Conservation (phyloP, 92 coral and sea anemone species). For the Heliopora coerulea region DNA sequence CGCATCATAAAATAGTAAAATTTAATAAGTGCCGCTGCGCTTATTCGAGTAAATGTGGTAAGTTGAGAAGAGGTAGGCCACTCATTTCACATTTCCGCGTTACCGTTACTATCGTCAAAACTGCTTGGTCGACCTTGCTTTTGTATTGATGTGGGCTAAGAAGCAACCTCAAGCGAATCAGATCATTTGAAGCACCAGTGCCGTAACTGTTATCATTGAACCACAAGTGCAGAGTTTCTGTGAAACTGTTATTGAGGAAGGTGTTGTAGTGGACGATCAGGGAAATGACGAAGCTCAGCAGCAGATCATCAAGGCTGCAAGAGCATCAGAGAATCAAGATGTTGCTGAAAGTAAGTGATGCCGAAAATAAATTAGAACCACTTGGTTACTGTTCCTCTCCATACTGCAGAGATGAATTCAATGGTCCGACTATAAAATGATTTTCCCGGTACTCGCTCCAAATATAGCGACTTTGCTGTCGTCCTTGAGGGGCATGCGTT, state of each 20-base stretch:
- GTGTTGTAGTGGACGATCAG: conserved; percentile 19
- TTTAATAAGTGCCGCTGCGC: neutral
- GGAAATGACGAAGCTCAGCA: conserved; percentile 15
- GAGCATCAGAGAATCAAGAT: conserved; percentile 26
- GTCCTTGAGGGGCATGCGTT: too few species aligned
- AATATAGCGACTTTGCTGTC: too few species aligned
- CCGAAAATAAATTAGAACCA: neutral
- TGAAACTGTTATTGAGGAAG: conserved; percentile 38
- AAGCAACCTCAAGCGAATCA: neutral
- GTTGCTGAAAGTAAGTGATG: conserved; percentile 23
- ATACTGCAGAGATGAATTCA: too few species aligned
- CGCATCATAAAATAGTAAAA: neutral
- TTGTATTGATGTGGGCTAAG: neutral
- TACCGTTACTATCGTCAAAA: too few species aligned
- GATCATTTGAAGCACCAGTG: neutral
- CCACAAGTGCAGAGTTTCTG: conserved; percentile 33
- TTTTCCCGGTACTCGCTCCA: too few species aligned
- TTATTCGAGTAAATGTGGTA: neutral
- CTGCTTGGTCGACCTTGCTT: neutral
- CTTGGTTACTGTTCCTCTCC: neutral
- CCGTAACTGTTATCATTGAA: conserved; percentile 28
- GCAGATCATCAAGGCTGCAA: conserved; percentile 39
- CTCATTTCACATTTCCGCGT: too few species aligned
- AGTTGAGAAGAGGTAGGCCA: too few species aligned
- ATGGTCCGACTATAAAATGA: too few species aligned